Percentiles rank a stretch among this genome's conserved stretches.
These are phyloP conservation scores for Hofmannophila pseudospretella DNA, from an alignment of 2,888 invertebrate species.

Conservation along the genomic window DNA sequence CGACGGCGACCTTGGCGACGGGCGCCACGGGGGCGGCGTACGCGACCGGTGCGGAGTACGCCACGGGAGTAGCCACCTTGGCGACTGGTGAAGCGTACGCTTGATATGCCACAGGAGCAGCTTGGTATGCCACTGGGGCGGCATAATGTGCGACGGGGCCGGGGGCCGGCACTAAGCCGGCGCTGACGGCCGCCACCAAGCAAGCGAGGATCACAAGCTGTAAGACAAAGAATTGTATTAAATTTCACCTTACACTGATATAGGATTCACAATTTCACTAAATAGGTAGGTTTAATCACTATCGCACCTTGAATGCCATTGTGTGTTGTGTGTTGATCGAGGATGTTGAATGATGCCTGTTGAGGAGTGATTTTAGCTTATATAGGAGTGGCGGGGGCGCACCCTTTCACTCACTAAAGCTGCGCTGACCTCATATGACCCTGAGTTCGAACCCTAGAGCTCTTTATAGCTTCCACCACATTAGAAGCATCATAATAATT, in stretches of 20 bases:
- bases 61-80: slow-evolving; percentile 43
- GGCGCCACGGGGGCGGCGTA: slow-evolving; percentile 36
- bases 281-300: too few species aligned
- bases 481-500: not conserved
- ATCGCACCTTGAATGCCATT: slow-evolving; percentile 70
- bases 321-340: slow-evolving; percentile 45
- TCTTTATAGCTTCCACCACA: slow-evolving; percentile 26
- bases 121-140: slow-evolving; percentile 22
- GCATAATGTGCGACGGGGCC: slow-evolving; percentile 7
- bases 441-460: slow-evolving; percentile 55
- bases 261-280: too few species aligned
- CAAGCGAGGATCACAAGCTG: slow-evolving; percentile 59
- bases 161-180: slow-evolving; percentile 41
- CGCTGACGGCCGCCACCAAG: slow-evolving; percentile 55
- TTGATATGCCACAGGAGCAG: slow-evolving; percentile 24
- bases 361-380: slow-evolving; percentile 53
- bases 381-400: slow-evolving; percentile 57
- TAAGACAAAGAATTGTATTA: slow-evolving; percentile 18
- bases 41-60: slow-evolving; percentile 38
- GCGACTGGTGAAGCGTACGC: slow-evolving; percentile 22
- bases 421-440: slow-evolving; percentile 43
- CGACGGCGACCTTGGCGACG: slow-evolving; percentile 39
- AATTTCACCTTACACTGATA: too few species aligned
- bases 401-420: slow-evolving; percentile 63
- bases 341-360: slow-evolving; percentile 61